These are phyloP conservation scores for Melipona quadrifasciata DNA, from an alignment of 1,140 invertebrate genomes.

Conservation along the genomic window DNA sequence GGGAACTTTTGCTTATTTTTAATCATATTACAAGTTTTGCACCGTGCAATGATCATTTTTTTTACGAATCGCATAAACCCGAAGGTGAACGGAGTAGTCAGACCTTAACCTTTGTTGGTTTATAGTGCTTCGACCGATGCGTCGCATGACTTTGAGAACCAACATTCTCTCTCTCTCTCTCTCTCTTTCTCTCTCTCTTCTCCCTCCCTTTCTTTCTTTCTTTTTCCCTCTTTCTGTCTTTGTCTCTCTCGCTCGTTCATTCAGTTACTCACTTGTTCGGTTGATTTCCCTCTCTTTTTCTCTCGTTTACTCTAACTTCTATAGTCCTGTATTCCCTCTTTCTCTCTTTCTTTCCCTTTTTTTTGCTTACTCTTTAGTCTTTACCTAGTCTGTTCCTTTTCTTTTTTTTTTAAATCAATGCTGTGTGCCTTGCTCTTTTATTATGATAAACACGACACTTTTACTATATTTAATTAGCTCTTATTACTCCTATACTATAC, in stretches of 20 bases:
- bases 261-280: slow-evolving; percentile 32
- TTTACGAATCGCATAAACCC: slow-evolving; percentile 35
- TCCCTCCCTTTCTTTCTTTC: background rate
- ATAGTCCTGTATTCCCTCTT: background rate
- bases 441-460: background rate
- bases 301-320: slow-evolving; percentile 13
- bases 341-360: slow-evolving; percentile 3
- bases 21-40: slow-evolving; percentile 4
- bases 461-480: background rate
- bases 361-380: background rate
- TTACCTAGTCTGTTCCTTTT: background rate
- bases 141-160: slow-evolving; percentile 56
- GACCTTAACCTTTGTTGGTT: slow-evolving; percentile 58
- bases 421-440: background rate
- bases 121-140: slow-evolving; percentile 54
- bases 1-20: slow-evolving; percentile 35
- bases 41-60: background rate
- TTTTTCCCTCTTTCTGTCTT: background rate
- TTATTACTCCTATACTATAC: too few species aligned
- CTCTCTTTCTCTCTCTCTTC: background rate
- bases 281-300: slow-evolving; percentile 27
- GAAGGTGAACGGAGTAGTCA: slow-evolving; percentile 52
- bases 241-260: slow-evolving; percentile 6
- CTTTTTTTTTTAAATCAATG: slow-evolving; percentile 3
- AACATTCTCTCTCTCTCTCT: slow-evolving; percentile 11